Conservation (phyloP, 1,140 invertebrate species). For the Neodiprion pinetum region DNA sequence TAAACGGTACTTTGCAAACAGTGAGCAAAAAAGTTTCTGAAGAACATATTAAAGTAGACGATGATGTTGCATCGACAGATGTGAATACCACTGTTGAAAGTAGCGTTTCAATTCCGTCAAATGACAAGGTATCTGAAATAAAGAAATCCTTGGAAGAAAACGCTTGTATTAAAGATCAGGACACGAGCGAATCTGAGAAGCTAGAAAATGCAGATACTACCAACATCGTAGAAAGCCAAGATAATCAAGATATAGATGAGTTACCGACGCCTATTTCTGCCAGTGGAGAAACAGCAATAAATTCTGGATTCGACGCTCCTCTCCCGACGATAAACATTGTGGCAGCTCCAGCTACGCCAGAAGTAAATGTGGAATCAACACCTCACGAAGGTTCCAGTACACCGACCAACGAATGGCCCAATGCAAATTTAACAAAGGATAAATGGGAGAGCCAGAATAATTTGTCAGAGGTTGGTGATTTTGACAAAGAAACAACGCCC, state of each 20-base stretch:
- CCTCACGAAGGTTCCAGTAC: slow-evolving; percentile 40
- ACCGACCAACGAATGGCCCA: slow-evolving; percentile 40
- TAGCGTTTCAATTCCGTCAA: not conserved
- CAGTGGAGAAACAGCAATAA: not conserved
- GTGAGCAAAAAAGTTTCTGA: not conserved
- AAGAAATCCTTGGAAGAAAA: not conserved
- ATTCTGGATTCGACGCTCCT: not conserved
- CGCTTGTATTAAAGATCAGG: not conserved
- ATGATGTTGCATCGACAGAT: not conserved
- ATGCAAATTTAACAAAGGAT: slow-evolving; percentile 37
- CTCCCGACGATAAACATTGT: slow-evolving; percentile 38
- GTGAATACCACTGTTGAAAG: not conserved
- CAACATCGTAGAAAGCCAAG: not conserved
- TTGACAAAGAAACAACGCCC: slow-evolving; percentile 28
- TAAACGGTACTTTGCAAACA: not conserved
- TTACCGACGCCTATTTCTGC: slow-evolving; percentile 9
- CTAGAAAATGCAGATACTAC: slow-evolving; percentile 1
- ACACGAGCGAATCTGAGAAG: slow-evolving; percentile 5
- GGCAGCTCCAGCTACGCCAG: not conserved
- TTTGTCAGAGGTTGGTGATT: slow-evolving; percentile 39
- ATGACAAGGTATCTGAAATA: not conserved
- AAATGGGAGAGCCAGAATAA: slow-evolving; percentile 55
- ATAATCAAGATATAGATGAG: not conserved
- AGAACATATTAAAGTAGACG: not conserved
- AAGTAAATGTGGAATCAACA: slow-evolving; percentile 29